Evolutionary conservation across 2,888 invertebrate genomes (phyloP).

Genomic region (Phytoseiulus persimilis): DNA sequence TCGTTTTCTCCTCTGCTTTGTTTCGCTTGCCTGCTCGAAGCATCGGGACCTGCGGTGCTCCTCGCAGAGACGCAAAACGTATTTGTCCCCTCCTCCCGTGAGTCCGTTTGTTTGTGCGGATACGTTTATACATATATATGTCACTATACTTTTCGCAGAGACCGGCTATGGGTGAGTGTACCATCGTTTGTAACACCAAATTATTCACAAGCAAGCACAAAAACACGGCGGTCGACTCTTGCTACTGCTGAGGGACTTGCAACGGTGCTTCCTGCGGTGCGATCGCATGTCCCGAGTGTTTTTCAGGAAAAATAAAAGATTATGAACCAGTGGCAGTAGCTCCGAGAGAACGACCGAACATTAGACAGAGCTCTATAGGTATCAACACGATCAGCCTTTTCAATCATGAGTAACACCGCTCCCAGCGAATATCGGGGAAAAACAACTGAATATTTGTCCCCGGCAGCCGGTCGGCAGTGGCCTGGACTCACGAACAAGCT

Average conservation of each 20-base stretch:
- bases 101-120: background rate
- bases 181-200: background rate
- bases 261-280: background rate
- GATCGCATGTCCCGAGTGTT: background rate
- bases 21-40: background rate
- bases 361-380: no score
- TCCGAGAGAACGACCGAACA: no score
- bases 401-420: no score
- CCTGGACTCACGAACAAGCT: no score
- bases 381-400: no score
- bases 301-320: no score
- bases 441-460: no score
- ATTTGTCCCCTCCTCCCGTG: background rate
- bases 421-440: no score
- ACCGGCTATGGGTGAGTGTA: background rate
- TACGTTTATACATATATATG: background rate
- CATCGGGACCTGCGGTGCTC: background rate
- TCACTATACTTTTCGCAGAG: background rate
- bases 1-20: background rate
- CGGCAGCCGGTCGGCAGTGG: no score
- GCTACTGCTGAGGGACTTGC: background rate
- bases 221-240: background rate
- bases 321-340: no score
- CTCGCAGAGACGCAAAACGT: background rate
- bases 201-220: background rate